Base-by-base conservation (phyloP, 1,140 invertebrate genomes). In the Diachasmimorpha longicaudata region DNA sequence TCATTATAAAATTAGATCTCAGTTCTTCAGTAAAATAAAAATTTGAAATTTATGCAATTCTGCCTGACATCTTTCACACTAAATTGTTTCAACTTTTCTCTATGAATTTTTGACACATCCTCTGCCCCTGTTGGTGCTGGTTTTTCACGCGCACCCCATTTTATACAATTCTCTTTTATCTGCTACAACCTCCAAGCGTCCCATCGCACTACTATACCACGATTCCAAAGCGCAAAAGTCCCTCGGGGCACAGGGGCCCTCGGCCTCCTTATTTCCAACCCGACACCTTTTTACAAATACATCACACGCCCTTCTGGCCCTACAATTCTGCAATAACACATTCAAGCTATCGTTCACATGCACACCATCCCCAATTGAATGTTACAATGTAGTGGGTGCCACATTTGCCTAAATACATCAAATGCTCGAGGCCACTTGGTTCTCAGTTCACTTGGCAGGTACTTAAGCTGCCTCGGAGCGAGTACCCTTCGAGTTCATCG, bases 241-340 rank as follows among this genome's bases (percentile, higher is more conserved):
- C 88, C 87, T 83, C 82, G 86, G 84, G 88, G 85, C 82, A 82
- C 78, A 67, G 80, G 76, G 81, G 83, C 77, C 83, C 79, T 81
- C 80, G 79, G 81, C 81, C 82, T 86, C 77, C 85, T 87, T 87
- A 86, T 85, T 88, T 88, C 87, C 88, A 86, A 85, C 81, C 88
- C 86, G 84, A 88, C 88, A 88, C 88, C 88, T 88, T 87, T 89
- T 88, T 88, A 89, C 87, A 89, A 88, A 88, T 87, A 88, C 88
- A 88, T 87, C 86, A 87, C 86, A 87, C 85, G 84, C 84, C 85
- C 82, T 84, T 84, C 81, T 87, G 83, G 81, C 77, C 78, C 80
- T 76, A 44, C 58, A 72, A 55, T 14, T 78, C 55, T 77, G 21
- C 44, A 31, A 21, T 46, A 39, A 52, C 25, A 42, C 63, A 23